Conservation (phyloP, 1,140 invertebrate species). For the Steinernema feltiae region DNA sequence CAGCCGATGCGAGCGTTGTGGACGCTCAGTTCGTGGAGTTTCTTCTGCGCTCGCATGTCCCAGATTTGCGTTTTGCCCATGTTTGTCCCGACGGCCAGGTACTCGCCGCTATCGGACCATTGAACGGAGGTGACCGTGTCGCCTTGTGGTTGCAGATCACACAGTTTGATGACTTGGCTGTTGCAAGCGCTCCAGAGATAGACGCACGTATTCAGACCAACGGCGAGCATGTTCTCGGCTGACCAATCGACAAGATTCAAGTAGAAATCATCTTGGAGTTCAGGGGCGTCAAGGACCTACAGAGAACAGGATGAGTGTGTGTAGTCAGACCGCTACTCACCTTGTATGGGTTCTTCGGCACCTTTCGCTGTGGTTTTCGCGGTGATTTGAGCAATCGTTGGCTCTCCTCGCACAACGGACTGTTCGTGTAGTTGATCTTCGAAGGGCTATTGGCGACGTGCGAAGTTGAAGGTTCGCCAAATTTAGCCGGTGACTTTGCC, state of each 20-base stretch:
- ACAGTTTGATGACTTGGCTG: conserved; percentile 90
- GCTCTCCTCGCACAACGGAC: conserved; percentile 53
- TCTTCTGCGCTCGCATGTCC: conserved; percentile 79
- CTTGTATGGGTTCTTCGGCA: conserved; percentile 58
- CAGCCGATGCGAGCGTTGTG: conserved; percentile 77
- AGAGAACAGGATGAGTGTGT: conserved; percentile 57
- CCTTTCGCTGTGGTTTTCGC: conserved; percentile 54
- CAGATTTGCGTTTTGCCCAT: conserved; percentile 44
- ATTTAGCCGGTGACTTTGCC: conserved; percentile 24
- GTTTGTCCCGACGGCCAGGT: conserved; percentile 94
- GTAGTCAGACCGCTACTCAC: conserved; percentile 30
- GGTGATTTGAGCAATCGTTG: conserved; percentile 53
- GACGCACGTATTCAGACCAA: conserved; percentile 94
- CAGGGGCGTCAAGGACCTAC: conserved; percentile 94
- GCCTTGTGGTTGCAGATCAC: conserved; percentile 81
- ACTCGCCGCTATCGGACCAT: conserved; percentile 92
- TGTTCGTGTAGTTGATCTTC: conserved; percentile 30
- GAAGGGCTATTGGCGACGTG: not conserved
- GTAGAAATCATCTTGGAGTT: conserved; percentile 98
- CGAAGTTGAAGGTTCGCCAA: conserved; percentile 12
- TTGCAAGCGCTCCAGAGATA: conserved; percentile 99
- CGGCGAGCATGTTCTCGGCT: conserved; percentile 93
- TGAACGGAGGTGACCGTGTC: conserved; percentile 97
- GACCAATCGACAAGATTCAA: conserved; percentile 99
- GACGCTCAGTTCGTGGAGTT: conserved; percentile 79